A percentile compares a stretch with the other conserved stretches of the same genome.
Conservation (phyloP, 35 echinoderm and acorn worm genomes). For the Lytechinus pictus region DNA sequence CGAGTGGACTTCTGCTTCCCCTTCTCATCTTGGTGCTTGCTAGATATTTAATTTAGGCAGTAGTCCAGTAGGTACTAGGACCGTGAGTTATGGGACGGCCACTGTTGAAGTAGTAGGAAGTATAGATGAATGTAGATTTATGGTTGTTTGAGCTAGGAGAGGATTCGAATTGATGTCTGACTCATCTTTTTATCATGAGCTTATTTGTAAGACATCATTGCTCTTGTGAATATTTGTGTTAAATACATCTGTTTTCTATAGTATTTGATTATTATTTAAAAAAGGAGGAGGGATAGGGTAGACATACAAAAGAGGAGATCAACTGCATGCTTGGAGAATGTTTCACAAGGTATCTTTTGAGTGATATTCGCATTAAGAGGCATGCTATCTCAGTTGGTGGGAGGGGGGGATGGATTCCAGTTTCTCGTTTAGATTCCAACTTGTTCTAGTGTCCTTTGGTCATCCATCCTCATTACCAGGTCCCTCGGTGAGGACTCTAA, state of each 20-base stretch:
- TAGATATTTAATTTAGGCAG: conserved; percentile 18
- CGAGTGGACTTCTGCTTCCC: conserved; percentile 15
- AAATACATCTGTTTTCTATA: background rate
- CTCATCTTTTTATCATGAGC: background rate
- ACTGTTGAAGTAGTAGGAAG: background rate
- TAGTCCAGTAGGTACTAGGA: background rate
- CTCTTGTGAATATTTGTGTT: background rate
- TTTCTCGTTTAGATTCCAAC: too few relatives aligned
- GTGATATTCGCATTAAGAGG: too few relatives aligned
- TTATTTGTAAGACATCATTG: background rate
- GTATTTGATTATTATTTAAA: background rate
- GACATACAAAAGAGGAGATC: background rate
- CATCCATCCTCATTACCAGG: too few relatives aligned
- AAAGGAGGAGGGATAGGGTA: background rate
- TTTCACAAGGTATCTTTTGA: too few relatives aligned
- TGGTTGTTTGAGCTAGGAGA: background rate
- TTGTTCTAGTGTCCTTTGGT: too few relatives aligned
- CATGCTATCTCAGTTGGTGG: too few relatives aligned
- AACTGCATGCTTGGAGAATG: background rate
- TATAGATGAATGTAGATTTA: background rate
- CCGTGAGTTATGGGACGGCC: background rate
- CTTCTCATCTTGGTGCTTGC: background rate
- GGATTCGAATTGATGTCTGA: background rate
- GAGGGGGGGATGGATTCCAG: too few relatives aligned
- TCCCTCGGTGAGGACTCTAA: too few relatives aligned